Conservation (phyloP, 2,113 vertebrate genomes). For the Probosciger aterrimus region DNA sequence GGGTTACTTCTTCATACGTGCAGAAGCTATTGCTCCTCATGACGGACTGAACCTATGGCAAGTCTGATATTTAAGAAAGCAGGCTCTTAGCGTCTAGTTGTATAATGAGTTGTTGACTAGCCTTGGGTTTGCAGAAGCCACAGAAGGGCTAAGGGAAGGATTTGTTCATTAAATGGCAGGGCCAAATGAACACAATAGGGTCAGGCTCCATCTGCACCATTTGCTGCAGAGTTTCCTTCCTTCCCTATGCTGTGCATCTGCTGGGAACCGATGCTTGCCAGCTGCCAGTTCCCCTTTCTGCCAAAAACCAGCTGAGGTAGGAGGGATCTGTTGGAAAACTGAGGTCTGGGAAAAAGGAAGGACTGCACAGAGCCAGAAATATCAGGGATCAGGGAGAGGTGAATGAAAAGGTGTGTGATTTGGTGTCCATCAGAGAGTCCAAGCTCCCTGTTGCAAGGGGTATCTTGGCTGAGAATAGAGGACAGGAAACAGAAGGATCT, state of each 20-base stretch:
- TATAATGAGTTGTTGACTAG: background rate
- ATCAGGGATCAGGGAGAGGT: slow-evolving; percentile 24
- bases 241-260: background rate
- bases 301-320: slow-evolving; percentile 11
- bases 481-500: background rate
- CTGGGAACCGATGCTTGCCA: slow-evolving; percentile 31
- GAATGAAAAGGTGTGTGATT: background rate
- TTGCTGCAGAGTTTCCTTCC: slow-evolving; percentile 59
- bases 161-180: background rate
- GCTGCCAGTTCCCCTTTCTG: background rate
- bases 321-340: background rate
- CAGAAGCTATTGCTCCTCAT: background rate
- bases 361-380: background rate
- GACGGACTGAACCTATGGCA: background rate
- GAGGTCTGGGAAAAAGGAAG: slow-evolving; percentile 29
- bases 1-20: background rate
- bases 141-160: background rate
- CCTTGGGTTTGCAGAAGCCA: background rate
- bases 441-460: background rate
- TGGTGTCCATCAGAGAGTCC: background rate
- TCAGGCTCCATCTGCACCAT: slow-evolving; percentile 46
- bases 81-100: background rate
- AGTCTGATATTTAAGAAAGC: background rate
- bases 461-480: background rate
- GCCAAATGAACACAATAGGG: slow-evolving; percentile 37